These are phyloP conservation scores for Thamnaconus septentrionalis DNA, from an alignment of 2,113 vertebrate genomes.

Conservation along the genomic window DNA sequence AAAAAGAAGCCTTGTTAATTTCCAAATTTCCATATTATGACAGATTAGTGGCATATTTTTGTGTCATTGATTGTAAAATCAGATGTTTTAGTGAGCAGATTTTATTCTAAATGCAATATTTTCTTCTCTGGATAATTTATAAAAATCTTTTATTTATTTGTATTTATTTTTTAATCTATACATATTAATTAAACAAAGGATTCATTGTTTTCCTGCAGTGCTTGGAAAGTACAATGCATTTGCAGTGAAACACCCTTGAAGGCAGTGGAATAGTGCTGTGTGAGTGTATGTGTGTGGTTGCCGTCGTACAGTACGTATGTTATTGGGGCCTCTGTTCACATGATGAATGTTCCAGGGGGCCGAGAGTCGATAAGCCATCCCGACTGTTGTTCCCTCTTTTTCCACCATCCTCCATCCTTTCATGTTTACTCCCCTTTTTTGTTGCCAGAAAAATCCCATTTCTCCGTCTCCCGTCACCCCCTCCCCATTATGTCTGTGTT, in stretches of 20 bases:
- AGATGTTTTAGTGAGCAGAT: too few species aligned
- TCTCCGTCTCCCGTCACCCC: not conserved
- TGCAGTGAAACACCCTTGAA: constrained; percentile 55
- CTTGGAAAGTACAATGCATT: constrained; percentile 45
- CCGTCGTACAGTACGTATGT: constrained; percentile 21
- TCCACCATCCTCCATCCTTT: constrained; percentile 30
- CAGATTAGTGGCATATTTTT: too few species aligned
- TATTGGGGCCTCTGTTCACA: constrained; percentile 38
- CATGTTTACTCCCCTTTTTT: constrained; percentile 23
- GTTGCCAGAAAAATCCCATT: constrained; percentile 13
- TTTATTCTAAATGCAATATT: too few species aligned
- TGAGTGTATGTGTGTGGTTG: constrained; percentile 24
- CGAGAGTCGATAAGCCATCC: constrained; percentile 59
- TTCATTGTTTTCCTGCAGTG: too few species aligned
- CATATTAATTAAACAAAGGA: too few species aligned
- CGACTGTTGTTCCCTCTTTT: not conserved
- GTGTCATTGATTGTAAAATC: too few species aligned
- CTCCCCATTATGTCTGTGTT: constrained; percentile 19
- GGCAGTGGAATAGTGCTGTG: constrained; percentile 32
- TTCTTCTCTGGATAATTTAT: too few species aligned
- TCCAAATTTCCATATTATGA: too few species aligned
- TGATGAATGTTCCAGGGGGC: constrained; percentile 53
- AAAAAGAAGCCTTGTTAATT: too few species aligned
- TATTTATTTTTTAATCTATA: too few species aligned
- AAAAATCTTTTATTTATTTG: too few species aligned